Conservation (phyloP, 2,113 vertebrate genomes). For the Meleagris gallopavo region DNA sequence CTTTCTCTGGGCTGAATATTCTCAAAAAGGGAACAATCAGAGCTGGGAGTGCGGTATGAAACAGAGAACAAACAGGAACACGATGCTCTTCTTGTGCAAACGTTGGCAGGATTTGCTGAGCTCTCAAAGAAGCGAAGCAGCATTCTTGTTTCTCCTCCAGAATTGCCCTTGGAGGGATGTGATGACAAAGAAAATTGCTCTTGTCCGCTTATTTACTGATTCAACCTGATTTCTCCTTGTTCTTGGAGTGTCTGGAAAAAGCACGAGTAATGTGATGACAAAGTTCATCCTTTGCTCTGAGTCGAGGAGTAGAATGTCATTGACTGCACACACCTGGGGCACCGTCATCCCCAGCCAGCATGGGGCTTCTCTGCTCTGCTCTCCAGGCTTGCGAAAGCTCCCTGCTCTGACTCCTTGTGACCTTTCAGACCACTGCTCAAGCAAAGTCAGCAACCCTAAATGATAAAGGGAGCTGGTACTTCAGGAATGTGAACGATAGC, state of each 20-base stretch:
- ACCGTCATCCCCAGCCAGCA: not conserved
- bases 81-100: not conserved
- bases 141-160: not conserved
- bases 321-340: slow-evolving; percentile 14
- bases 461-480: accelerated
- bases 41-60: not conserved
- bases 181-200: slow-evolving; percentile 22
- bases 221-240: slow-evolving; percentile 44
- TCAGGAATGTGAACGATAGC: accelerated
- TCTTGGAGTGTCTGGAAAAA: not conserved
- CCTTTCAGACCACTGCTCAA: not conserved
- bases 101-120: not conserved
- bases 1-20: not conserved
- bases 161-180: not conserved
- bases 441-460: not conserved
- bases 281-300: slow-evolving; percentile 44
- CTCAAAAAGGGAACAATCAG: not conserved
- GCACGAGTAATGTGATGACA: not conserved
- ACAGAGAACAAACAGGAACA: not conserved
- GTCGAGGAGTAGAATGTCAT: not conserved
- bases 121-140: not conserved
- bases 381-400: not conserved
- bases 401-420: not conserved
- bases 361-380: not conserved
- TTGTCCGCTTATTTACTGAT: slow-evolving; percentile 9